Conservation (phyloP, 2,888 invertebrate species). For the Lycaena phlaeas region DNA sequence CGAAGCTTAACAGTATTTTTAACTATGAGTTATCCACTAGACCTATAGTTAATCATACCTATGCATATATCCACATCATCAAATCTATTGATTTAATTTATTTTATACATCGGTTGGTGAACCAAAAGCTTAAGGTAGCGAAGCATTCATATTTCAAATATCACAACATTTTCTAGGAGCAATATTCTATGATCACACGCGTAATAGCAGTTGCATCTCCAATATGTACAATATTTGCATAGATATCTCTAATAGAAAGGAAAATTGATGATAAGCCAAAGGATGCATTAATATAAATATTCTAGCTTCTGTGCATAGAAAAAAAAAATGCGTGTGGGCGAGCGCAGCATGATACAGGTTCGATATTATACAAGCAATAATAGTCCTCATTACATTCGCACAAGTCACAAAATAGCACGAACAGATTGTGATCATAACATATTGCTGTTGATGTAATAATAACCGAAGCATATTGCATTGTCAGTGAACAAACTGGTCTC, state of each 20-base stretch:
- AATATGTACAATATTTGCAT: constrained; percentile 1
- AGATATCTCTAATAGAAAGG: constrained; percentile 4
- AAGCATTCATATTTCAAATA: no score
- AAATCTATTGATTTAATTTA: no score
- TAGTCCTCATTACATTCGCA: constrained; percentile 4
- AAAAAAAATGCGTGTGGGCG: constrained; percentile 8
- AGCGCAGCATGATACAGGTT: constrained; percentile 4
- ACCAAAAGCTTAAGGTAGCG: no score
- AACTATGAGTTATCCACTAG: no score
- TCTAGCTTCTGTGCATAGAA: constrained; percentile 6
- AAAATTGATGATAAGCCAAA: constrained; percentile 7
- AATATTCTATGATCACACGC: neutral
- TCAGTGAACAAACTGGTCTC: constrained; percentile 8
- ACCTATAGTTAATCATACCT: no score
- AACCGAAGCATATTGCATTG: constrained; percentile 8
- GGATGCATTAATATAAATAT: constrained; percentile 7
- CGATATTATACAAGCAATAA: constrained; percentile 5
- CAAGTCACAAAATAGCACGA: constrained; percentile 1
- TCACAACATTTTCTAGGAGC: neutral
- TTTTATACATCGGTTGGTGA: no score
- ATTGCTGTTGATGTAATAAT: constrained; percentile 9
- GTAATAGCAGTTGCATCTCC: neutral
- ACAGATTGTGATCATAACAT: neutral
- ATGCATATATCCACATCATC: no score
- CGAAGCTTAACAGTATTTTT: no score